A percentile compares a stretch with the other conserved stretches of the same genome.
Evolutionary conservation across 2,888 invertebrate species (phyloP).

Genomic region (Antheraea assamensis): DNA sequence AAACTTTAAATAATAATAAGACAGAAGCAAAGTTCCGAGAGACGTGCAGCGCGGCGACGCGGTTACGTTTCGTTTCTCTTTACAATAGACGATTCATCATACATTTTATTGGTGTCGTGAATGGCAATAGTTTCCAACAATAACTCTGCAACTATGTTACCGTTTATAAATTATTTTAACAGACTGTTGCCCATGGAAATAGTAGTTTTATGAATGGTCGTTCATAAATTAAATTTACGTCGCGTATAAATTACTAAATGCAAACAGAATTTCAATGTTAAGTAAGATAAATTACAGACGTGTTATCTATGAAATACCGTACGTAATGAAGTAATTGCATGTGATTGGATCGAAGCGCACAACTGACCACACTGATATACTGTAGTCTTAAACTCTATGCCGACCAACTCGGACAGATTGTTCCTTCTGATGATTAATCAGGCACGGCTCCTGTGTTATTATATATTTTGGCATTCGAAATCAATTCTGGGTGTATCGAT

Average conservation of each 20-base stretch:
- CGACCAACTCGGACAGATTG: not conserved
- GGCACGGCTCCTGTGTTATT: not conserved
- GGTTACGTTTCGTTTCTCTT: not conserved
- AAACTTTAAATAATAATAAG: not conserved
- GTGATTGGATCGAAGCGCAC: not conserved
- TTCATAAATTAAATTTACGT: too few relatives aligned
- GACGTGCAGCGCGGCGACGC: not conserved
- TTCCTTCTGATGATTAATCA: not conserved
- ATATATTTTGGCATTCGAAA: not conserved
- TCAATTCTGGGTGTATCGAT: too few relatives aligned
- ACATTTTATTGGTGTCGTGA: not conserved
- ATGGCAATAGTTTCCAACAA: not conserved
- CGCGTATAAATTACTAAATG: not conserved
- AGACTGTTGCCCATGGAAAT: not conserved
- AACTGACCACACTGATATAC: not conserved
- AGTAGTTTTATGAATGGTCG: not conserved
- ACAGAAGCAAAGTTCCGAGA: not conserved
- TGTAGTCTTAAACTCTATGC: not conserved
- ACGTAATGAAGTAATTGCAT: not conserved
- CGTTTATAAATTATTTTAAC: not conserved
- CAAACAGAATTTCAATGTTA: too few relatives aligned
- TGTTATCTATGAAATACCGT: not conserved
- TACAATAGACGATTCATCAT: conserved; percentile 5
- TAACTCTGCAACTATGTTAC: conserved; percentile 10
- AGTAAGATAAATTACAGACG: not conserved